Conservation (phyloP, 2,888 invertebrate genomes). For the Megaustenia siamemsis region DNA sequence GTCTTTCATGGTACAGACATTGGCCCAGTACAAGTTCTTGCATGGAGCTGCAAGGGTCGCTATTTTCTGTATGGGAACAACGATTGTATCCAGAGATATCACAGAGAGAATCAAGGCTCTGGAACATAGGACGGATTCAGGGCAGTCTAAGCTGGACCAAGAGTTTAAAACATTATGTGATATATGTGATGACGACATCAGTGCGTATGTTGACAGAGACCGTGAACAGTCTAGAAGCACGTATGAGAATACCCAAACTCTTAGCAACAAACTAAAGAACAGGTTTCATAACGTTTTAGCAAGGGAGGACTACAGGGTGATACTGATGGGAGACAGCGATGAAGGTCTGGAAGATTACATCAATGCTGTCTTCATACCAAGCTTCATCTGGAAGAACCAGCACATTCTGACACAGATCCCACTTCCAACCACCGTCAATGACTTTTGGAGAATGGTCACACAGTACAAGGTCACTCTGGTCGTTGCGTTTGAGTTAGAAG, state of each 20-base stretch:
- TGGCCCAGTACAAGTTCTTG: conserved; percentile 3
- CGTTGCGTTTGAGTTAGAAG: neutral
- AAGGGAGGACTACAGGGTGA: conserved; percentile 1
- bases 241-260: neutral
- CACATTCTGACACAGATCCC: conserved; percentile 13
- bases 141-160: neutral
- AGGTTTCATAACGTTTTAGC: conserved; percentile 15
- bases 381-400: conserved; percentile 1
- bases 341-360: neutral
- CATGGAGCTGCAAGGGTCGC: conserved; percentile 9
- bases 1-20: neutral
- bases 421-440: neutral
- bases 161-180: neutral
- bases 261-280: conserved; percentile 5
- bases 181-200: neutral
- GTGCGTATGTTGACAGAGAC: neutral
- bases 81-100: neutral
- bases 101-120: neutral
- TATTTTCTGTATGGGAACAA: neutral
- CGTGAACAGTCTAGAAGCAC: neutral
- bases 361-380: conserved; percentile 22
- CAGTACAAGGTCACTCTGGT: conserved; percentile 6
- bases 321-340: neutral
- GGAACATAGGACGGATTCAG: neutral
- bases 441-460: conserved; percentile 22